Conservation (phyloP, 2,797 vertebrate species). For the Enteromius anoplus region DNA sequence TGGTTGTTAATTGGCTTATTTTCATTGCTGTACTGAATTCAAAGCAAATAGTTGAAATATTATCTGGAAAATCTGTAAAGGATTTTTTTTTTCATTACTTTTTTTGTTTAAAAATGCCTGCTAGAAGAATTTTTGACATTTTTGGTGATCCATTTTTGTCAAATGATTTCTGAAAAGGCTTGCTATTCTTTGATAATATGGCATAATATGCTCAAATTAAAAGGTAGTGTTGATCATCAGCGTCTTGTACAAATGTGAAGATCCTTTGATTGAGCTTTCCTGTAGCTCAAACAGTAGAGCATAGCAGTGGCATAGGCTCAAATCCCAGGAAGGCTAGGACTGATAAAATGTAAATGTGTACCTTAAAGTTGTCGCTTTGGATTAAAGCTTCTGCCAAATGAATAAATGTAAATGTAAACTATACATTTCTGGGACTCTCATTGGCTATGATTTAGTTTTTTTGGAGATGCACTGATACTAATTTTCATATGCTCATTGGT, state of each 20-base stretch:
- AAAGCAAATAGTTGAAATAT: background rate
- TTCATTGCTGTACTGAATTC: background rate
- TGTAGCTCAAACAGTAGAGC: background rate
- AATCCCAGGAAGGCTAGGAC: background rate
- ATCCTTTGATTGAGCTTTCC: background rate
- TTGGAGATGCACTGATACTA: background rate
- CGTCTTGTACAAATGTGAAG: background rate
- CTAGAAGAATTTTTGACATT: background rate
- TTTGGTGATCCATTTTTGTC: conserved; percentile 53
- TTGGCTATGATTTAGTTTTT: background rate
- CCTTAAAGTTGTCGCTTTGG: background rate
- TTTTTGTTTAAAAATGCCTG: background rate
- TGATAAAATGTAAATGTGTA: background rate
- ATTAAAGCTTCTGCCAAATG: background rate
- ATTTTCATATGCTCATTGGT: conserved; percentile 15
- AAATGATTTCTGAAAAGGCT: conserved; percentile 42
- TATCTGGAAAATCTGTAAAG: background rate
- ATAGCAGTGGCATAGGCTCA: background rate
- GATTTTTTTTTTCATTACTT: background rate
- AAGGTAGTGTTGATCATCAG: background rate
- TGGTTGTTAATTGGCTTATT: background rate
- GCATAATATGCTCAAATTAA: background rate
- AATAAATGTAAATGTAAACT: background rate
- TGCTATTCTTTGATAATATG: background rate
- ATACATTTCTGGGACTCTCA: background rate